A percentile compares a stretch with the other conserved stretches of the same genome.
phyloP scores from a whole-genome alignment of 2,888 invertebrate species.

The Hirtodrosophila trivittata region DNA sequence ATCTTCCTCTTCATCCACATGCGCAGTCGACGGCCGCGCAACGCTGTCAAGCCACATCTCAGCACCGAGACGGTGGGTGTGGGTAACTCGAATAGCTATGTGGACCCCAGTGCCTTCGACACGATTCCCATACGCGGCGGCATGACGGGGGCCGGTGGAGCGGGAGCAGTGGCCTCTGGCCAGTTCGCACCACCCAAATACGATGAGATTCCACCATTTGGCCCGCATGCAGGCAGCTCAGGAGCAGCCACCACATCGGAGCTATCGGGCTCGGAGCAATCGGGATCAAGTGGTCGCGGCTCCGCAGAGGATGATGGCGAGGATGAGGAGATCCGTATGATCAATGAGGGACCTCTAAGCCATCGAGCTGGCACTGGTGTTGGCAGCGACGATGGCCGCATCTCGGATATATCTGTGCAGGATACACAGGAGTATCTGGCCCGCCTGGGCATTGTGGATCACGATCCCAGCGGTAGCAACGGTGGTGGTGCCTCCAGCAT shows the following conservation, averaged over 20 bases:
- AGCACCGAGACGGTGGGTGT: slow-evolving; percentile 87
- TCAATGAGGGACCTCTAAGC: slow-evolving; percentile 95
- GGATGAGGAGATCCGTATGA: slow-evolving; percentile 98
- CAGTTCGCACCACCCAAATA: slow-evolving; percentile 96
- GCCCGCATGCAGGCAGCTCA: slow-evolving; percentile 90
- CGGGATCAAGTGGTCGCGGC: slow-evolving; percentile 97
- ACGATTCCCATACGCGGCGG: slow-evolving; percentile 93
- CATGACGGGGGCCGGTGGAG: slow-evolving; percentile 62
- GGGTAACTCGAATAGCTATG: slow-evolving; percentile 92
- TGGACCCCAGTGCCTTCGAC: slow-evolving; percentile 94
- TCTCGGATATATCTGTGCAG: slow-evolving; percentile 95
- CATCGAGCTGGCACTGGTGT: slow-evolving; percentile 81
- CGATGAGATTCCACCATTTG: slow-evolving; percentile 95
- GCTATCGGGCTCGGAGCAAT: slow-evolving; percentile 96
- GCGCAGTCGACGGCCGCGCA: slow-evolving; percentile 89
- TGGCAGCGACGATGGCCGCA: slow-evolving; percentile 87
- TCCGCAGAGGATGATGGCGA: slow-evolving; percentile 98
- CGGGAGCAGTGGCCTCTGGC: slow-evolving; percentile 78
- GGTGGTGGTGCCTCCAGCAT: slow-evolving; percentile 89
- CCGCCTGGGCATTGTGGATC: slow-evolving; percentile 95
- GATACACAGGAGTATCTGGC: slow-evolving; percentile 98
- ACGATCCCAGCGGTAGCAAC: slow-evolving; percentile 86
- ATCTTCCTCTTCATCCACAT: slow-evolving; percentile 93
- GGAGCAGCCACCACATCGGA: slow-evolving; percentile 94
- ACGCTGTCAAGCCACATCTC: slow-evolving; percentile 90